Percentiles rank a stretch among this genome's conserved stretches.
These are phyloP conservation scores for Polyommatus iphigenia DNA, from an alignment of 2,888 invertebrate genomes.

Conservation along the genomic window DNA sequence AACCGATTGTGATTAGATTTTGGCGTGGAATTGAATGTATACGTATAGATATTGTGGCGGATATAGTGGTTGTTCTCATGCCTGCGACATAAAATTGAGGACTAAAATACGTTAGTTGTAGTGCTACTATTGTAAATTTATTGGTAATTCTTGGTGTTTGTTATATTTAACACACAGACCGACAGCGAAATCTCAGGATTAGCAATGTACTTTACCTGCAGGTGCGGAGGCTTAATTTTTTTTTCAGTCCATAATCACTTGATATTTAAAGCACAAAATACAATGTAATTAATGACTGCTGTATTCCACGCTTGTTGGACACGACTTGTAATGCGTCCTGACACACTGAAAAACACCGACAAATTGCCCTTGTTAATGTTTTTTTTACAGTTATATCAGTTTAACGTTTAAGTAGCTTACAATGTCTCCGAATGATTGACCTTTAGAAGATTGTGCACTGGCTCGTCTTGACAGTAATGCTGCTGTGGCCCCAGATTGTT, in stretches of 20 bases:
- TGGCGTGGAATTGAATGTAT: conserved; percentile 47
- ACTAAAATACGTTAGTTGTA: too few relatives aligned
- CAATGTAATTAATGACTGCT: conserved; percentile 3
- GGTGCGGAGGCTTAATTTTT: too few relatives aligned
- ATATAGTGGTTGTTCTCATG: neutral
- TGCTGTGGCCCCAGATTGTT: too few relatives aligned
- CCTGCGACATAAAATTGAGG: neutral
- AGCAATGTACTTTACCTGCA: too few relatives aligned
- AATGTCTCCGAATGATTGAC: neutral
- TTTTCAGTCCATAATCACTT: neutral
- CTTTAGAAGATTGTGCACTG: neutral
- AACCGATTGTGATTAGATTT: conserved; percentile 56
- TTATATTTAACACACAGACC: too few relatives aligned
- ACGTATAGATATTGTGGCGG: neutral
- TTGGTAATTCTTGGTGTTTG: too few relatives aligned
- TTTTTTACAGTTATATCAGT: neutral
- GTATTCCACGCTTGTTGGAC: neutral
- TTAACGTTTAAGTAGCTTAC: neutral
- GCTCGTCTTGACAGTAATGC: too few relatives aligned
- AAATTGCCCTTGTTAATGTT: neutral
- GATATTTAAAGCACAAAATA: neutral
- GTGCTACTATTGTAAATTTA: too few relatives aligned
- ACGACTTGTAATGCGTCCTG: neutral
- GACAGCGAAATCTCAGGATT: too few relatives aligned
- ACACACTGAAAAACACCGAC: conserved; percentile 8